phyloP scores from a whole-genome alignment of 2,113 vertebrate genomes.

The Tapirus terrestris region DNA sequence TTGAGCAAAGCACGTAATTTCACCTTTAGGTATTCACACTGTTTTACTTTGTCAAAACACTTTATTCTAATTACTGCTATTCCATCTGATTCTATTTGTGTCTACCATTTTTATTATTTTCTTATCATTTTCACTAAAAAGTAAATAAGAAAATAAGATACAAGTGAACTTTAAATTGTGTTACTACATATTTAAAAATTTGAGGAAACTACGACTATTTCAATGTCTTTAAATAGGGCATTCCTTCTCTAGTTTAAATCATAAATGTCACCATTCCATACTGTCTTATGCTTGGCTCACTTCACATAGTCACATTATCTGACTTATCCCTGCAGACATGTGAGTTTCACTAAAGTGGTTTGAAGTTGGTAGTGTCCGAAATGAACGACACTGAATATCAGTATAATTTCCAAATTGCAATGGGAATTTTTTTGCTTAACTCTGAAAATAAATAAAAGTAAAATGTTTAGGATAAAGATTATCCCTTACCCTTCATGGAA shows the following conservation, averaged over 20 bases:
- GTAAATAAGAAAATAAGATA: conserved; percentile 23
- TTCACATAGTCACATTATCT: not conserved
- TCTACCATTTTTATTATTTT: not conserved
- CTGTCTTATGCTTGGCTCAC: not conserved
- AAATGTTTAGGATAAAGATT: not conserved
- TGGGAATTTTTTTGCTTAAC: not conserved
- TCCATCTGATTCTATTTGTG: not conserved
- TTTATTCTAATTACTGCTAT: not conserved
- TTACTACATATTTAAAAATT: not conserved
- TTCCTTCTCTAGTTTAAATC: not conserved
- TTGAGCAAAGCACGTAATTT: not conserved
- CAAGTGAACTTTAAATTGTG: not conserved
- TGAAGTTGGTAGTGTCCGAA: not conserved
- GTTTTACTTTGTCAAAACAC: not conserved
- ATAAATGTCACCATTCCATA: not conserved
- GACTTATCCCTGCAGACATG: not conserved
- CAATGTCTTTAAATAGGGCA: not conserved
- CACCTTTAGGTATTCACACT: not conserved
- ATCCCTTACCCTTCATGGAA: not conserved
- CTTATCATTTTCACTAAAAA: conserved; percentile 1
- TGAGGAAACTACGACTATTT: not conserved
- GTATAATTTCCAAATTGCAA: not conserved
- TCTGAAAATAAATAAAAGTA: conserved; percentile 41
- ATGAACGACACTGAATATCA: not conserved
- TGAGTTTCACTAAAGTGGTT: not conserved